Evolutionary conservation across 2,113 vertebrate genomes (phyloP), one percentile per base, ranked within the genome.

Genomic region (Callithrix jacchus): DNA sequence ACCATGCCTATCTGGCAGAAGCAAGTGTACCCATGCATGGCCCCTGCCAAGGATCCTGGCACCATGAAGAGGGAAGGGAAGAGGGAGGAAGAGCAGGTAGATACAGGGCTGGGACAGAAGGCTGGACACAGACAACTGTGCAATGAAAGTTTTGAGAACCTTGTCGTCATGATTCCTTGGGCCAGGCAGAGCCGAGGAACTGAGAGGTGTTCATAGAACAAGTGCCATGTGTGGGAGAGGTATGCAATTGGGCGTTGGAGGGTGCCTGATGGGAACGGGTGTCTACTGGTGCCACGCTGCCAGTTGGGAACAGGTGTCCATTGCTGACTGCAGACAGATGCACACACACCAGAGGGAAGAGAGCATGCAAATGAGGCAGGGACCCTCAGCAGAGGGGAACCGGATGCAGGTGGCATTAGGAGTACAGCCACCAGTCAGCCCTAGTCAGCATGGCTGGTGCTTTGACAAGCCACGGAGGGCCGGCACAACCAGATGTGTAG

Each of bases 191-290:
- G 45, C 9, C 73, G 79, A 47, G 88, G 54, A 47, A 40, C 64
- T 2, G 6, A 32, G 37, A 32, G 27, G 80, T 4, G 8, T 45
- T 80, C 71, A 40, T 37, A 45, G n/a, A 66, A 73, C 17, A n/a
- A 27, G 32, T 21, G 25, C 20, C 54, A 45, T 0, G 0, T 10
- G 58, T 71, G 7, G 5, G 64, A 25, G 35, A 66, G 73, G 11
- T 54, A 64, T 2, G 61, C 40, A 8, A 17, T 12, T 21, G 35
- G 92, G 35, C 17, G 9, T 1, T 0, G 4, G 45, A n/a, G 54
- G 14, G 3, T 10, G 42, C 52, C 58, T 40, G 27, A 2, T 40
- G 37, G 54, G 42, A 56, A 61, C 35, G 52, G 23, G 21, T 20
- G 3, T 23, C 87, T 25, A 56, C 1, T 23, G 25, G 68, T 71